Conservation (phyloP, 1,140 invertebrate genomes). For the Pogonognathellus flavescens region DNA sequence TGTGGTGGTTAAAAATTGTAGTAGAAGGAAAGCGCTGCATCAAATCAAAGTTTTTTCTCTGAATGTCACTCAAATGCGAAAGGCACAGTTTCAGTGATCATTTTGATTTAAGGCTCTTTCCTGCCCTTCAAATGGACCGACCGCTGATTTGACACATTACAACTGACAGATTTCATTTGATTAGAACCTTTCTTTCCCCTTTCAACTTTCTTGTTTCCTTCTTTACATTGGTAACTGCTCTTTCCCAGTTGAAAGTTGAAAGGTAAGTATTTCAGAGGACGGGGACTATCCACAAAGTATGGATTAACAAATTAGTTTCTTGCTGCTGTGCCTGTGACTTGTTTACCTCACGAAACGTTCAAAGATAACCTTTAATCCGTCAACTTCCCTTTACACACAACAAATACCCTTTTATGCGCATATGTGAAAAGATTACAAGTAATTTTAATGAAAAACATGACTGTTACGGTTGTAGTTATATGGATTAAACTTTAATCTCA, state of each 20-base stretch:
- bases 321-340: conserved; percentile 2
- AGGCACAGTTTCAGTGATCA: conserved; percentile 20
- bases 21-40: conserved; percentile 29
- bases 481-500: too few species aligned
- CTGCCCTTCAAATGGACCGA: conserved; percentile 55
- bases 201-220: conserved; percentile 11
- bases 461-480: too few species aligned
- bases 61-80: conserved; percentile 55
- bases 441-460: too few species aligned
- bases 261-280: not conserved
- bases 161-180: conserved; percentile 55
- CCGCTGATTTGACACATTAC: conserved; percentile 58
- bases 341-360: conserved; percentile 17
- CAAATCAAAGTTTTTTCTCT: conserved; percentile 56
- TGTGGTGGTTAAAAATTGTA: conserved; percentile 27
- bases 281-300: conserved; percentile 21
- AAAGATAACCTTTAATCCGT: not conserved
- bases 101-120: conserved; percentile 55
- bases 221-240: not conserved
- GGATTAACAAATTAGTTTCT: conserved; percentile 37
- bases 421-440: too few species aligned
- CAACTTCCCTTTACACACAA: too few species aligned
- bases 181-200: conserved; percentile 45
- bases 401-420: too few species aligned
- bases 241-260: not conserved